These are phyloP conservation scores for Margarornis squamiger DNA, from an alignment of 2,797 vertebrate genomes.

Conservation along the genomic window DNA sequence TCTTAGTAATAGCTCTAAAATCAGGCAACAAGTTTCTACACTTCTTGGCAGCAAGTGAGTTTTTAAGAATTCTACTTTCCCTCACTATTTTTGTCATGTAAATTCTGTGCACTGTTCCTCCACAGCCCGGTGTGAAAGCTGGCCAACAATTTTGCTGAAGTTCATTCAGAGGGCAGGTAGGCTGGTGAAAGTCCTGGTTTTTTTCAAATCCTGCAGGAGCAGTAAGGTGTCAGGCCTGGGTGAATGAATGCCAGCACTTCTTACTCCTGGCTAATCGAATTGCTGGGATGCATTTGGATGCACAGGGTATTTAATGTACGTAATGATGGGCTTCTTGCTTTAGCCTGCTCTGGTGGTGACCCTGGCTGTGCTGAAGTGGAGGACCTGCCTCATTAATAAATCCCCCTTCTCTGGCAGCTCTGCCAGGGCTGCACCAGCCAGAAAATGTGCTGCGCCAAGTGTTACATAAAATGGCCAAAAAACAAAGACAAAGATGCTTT, in stretches of 20 bases:
- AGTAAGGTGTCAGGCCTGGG: background rate
- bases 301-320: background rate
- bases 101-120: background rate
- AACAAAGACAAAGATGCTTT: background rate
- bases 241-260: background rate
- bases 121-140: background rate
- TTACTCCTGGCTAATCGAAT: background rate
- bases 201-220: background rate
- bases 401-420: background rate
- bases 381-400: background rate
- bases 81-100: slow-evolving; percentile 1
- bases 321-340: background rate
- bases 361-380: background rate
- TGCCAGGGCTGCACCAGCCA: background rate
- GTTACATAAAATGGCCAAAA: background rate
- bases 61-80: background rate
- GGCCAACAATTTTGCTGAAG: background rate
- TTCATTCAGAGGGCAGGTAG: background rate
- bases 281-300: background rate
- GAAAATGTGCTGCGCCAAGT: background rate
- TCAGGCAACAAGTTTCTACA: slow-evolving; percentile 11
- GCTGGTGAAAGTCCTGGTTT: background rate
- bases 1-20: slow-evolving; percentile 20
- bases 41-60: background rate
- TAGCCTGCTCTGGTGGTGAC: background rate